Base-by-base conservation (phyloP, 1,140 invertebrate species). In the Chironomus tepperi region DNA sequence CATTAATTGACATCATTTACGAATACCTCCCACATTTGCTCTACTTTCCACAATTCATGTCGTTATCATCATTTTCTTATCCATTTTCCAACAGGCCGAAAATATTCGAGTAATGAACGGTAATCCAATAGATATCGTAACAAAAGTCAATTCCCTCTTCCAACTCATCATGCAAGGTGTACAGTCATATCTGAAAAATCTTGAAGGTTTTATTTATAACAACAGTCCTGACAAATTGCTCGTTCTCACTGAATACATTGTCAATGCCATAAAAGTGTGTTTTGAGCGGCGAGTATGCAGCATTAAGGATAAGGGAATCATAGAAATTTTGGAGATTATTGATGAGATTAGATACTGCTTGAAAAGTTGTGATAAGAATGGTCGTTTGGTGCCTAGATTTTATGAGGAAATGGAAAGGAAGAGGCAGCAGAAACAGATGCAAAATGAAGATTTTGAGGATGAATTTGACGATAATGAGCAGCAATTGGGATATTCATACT, bases 81-180 rank as follows among this genome's bases (percentile, higher is more conserved):
- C 1, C 24, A 2, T 34, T 34, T 34, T 34, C 5, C 24, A 19
- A 47, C n/a, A 42, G 16, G 47, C 16, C 15, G 74, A 75, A 43
- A 64, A 70, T 16, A 34, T 67, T 70, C 15, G 67, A 34, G 3
- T 21, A 16, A 24, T 75, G n/a, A 6, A 42, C 9, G 67, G 73
- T 57, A 72, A 75, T 64, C 43, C n/a, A 65, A 16, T 24, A n/a
- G 74, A 75, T 72, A 21, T 19, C 43, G 12, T 8, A 18, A n/a
- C 47, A 15, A 75, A 75, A 73, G 57, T 75, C 9, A 57, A 64
- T 65, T 16, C 10, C 10, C 16, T 75, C 8, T 75, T 42, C 64
- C 24, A 18, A 24, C 9, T 67, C 7, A 42, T 75, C 9, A 9
- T 42, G n/a, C 75, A 75, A 65, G 75, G 43, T 2, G 15, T 73